Base-by-base conservation (phyloP, 2,113 vertebrate species). In the Steatornis caripensis region DNA sequence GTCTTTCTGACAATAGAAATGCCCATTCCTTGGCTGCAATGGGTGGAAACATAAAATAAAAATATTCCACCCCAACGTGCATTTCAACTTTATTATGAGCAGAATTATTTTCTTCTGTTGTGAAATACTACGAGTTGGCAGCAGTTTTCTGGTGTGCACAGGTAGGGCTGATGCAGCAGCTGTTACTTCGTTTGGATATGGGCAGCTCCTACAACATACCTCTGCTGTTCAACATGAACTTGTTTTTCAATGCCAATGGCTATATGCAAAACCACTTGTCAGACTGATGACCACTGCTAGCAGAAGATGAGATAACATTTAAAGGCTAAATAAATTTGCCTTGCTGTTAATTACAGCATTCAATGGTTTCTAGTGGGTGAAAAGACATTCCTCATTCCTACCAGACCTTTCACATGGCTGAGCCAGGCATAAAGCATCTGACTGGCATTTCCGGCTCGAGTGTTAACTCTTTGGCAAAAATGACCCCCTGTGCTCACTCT, bases 261-360 rank as follows among this genome's bases (percentile, higher is more conserved):
- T 76, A 36, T 21, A 84, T 45, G 65, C 55, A 95, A 83, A 93
- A 70, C 19, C 26, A 53, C 51, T 88, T 71, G 84, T 89, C 68
- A 94, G 69, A 86, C 1, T 58, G 65, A 87, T 57, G 68, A 71
- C 34, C 51, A 60, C 36, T 70, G 64, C 76, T 75, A 92, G 55
- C 75, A 80, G 83, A 90, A 78, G 79, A 76, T 30, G 54, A 87
- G 74, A 22, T 55, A 90, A 70, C 48, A 71, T 48, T 77, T 81
- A 81, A 90, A 87, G 60, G 83, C 64, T 84, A 84, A 88, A 86
- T 45, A 92, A 75, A 95, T 87, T 82, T 92, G 27, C 49, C 48
- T 86, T 64, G 55, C 55, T 64, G 34, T 43, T 94, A 90, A 78
- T 81, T 69, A 51, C 46, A 83, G 36, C 41, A 70, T 54, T 78